Evolutionary conservation across 2,888 invertebrate genomes (phyloP).

Genomic region (Eristalis pertinax): DNA sequence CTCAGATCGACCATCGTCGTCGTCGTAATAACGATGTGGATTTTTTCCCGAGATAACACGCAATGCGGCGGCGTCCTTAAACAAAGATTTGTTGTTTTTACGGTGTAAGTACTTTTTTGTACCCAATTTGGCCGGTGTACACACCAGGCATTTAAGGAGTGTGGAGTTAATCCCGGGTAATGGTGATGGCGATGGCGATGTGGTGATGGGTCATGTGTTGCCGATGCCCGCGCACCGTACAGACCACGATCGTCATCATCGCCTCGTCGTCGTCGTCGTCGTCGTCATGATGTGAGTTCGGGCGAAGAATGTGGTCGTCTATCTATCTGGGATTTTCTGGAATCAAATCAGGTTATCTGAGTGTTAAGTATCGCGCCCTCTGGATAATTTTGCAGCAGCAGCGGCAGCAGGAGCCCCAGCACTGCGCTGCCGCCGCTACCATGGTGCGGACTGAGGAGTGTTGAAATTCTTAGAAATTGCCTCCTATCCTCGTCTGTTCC

Average conservation of each 20-base stretch:
- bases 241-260: background rate
- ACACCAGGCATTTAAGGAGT: conserved; percentile 71
- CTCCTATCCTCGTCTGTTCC: conserved; percentile 13
- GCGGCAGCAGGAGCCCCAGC: background rate
- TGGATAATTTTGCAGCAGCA: conserved; percentile 60
- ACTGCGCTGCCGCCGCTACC: too few relatives aligned
- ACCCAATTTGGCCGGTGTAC: conserved; percentile 71
- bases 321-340: conserved; percentile 58
- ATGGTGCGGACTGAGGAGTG: conserved; percentile 21
- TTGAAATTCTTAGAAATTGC: conserved; percentile 66
- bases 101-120: conserved; percentile 72
- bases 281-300: conserved; percentile 24
- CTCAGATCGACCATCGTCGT: conserved; percentile 25
- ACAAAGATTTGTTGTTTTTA: conserved; percentile 74
- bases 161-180: conserved; percentile 71
- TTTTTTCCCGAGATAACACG: conserved; percentile 74
- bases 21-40: conserved; percentile 74
- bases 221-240: background rate
- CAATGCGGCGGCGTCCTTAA: conserved; percentile 73
- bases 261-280: too few relatives aligned
- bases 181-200: conserved; percentile 65
- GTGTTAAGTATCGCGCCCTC: conserved; percentile 72
- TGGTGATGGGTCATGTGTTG: conserved; percentile 58
- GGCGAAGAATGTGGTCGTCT: conserved; percentile 20
- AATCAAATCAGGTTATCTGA: conserved; percentile 72